Base-by-base conservation (phyloP, 2,113 vertebrate species). In the Onychostoma macrolepis region DNA sequence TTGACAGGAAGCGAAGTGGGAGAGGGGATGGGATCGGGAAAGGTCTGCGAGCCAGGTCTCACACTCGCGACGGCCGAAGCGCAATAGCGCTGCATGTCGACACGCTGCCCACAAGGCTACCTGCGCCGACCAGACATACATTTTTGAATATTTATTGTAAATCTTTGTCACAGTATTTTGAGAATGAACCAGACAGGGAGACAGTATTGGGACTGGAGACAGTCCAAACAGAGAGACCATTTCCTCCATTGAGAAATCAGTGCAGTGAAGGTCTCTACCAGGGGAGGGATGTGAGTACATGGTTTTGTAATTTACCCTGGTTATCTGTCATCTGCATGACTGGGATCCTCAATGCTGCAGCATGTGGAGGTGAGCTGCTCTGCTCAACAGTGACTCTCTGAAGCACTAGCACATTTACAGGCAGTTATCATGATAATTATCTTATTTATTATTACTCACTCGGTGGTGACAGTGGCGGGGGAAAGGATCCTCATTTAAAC, bases 241-340 rank as follows among this genome's bases (percentile, higher is more conserved):
- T 33, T 58, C 30, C n/a, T 77, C 89, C 56, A 63, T 80, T 81
- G 56, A 81, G 36, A 30, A 67, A 41, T 82, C 61, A 67, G 38
- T 19, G 38, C 58, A 82, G 13, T 67, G 38, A 30, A 67, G 61
- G 36, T 43, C 13, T 65, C 13, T 8, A 19, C 24, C 61, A 67
- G 36, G 58, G 38, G 8, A 41, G 24, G 19, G 50, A 36, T 33
- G 77, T 24, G 11, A 26, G 53, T 58, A 61, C 50, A 38, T 61
- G 53, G 24, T 82, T 67, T 63, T 45, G 61, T 48, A 7, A 82
- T 82, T 67, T 45, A 45, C 4, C 15, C 30, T 11, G 21, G 56
- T 81, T 63, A 81, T 81, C 79, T 81, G 79, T 43, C 56, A 41
- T 19, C 36, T 63, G 24, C 56, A 26, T 30, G 6, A 43, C 56